Conservation (phyloP, 2,888 invertebrate species). For the Agapostemon virescens region DNA sequence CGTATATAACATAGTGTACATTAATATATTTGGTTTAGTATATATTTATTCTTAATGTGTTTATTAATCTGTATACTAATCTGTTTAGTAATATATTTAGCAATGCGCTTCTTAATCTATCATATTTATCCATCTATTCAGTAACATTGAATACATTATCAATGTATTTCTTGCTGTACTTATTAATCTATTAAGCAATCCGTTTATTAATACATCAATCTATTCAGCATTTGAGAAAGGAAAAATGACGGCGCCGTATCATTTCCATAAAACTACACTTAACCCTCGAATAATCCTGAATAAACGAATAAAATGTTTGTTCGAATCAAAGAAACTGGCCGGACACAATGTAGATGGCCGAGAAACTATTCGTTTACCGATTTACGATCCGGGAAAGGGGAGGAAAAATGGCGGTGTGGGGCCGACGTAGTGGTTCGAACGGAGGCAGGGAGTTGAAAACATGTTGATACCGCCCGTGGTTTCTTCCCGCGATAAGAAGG, state of each 20-base stretch:
- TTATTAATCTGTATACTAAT: too few species aligned
- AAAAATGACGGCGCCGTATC: not conserved
- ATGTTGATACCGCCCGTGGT: conserved; percentile 60
- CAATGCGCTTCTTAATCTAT: too few species aligned
- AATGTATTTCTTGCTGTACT: too few species aligned
- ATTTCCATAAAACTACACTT: not conserved
- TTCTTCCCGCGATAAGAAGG: conserved; percentile 59
- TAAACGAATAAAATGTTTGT: not conserved
- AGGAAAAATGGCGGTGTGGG: conserved; percentile 66
- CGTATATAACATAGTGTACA: too few species aligned
- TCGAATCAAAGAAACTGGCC: not conserved
- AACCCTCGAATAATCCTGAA: not conserved
- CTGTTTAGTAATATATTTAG: too few species aligned
- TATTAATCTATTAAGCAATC: too few species aligned
- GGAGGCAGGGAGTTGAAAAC: conserved; percentile 57
- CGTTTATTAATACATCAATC: too few species aligned
- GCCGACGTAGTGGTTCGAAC: conserved; percentile 26
- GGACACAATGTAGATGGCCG: conserved; percentile 24
- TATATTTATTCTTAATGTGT: too few species aligned
- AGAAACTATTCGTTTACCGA: conserved; percentile 29
- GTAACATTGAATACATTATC: too few species aligned
- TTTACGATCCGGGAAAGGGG: conserved; percentile 62
- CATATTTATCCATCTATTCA: too few species aligned
- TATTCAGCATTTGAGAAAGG: too few species aligned
- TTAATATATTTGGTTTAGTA: too few species aligned